Conservation (phyloP, 2,113 vertebrate species). For the Cololabis saira region DNA sequence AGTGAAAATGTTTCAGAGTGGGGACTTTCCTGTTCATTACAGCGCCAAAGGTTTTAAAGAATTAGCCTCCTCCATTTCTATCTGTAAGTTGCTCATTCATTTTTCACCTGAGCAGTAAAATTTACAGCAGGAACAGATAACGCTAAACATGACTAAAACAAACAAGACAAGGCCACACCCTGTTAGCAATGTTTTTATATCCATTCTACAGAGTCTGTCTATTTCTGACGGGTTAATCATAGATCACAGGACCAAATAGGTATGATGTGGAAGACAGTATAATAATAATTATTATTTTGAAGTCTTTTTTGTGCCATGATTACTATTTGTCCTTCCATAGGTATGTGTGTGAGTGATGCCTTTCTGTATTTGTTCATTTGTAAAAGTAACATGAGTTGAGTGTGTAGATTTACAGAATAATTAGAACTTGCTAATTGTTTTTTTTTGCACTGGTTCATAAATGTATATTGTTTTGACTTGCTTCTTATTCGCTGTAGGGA, state of each 20-base stretch:
- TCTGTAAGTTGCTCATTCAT: neutral
- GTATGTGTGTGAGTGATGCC: neutral
- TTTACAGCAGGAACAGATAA: neutral
- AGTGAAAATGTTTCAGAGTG: neutral
- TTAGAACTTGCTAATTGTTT: slow-evolving; percentile 21
- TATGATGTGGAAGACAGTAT: no score
- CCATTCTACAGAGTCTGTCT: no score
- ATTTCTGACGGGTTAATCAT: no score
- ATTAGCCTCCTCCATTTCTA: no score
- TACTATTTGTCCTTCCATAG: no score
- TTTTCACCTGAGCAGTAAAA: neutral
- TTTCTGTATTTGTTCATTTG: neutral
- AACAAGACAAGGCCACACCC: neutral
- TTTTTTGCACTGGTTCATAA: neutral
- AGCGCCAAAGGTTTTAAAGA: neutral
- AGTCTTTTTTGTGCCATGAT: neutral
- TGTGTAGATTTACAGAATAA: neutral
- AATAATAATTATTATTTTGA: neutral
- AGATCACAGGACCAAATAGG: no score
- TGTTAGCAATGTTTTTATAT: no score
- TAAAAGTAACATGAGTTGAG: neutral
- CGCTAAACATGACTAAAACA: neutral
- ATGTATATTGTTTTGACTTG: neutral
- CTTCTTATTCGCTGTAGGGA: slow-evolving; percentile 23
- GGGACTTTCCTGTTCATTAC: neutral